Base-by-base conservation (phyloP, 2,797 vertebrate genomes). In the Lagocephalus sceleratus region DNA sequence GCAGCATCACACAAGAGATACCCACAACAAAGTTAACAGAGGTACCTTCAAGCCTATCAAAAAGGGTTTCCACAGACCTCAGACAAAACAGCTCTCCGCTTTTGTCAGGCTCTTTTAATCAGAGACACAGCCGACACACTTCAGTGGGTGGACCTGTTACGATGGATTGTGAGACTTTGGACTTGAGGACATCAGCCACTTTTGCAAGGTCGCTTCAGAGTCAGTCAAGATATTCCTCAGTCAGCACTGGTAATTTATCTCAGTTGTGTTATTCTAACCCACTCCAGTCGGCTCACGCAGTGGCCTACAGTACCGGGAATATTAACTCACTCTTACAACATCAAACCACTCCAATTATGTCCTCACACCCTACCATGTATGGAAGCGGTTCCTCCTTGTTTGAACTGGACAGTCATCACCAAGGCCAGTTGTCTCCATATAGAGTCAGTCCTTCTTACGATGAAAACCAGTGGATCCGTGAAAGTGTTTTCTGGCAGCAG, bases 381-480 rank as follows among this genome's bases (percentile, higher is more conserved):
- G 68, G 81, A 64, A 87, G 85, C 57, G 68, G 51, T 41, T 73
- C 81, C 2, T 85, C 82, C 20, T 68, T 87, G 39, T 66, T 69
- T 79, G 71, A 20, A 35, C 50, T 54, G 50, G 75, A 16, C 75
- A 71, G 40, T 61, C 12, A 44, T 47, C 71, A 63, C 52, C 67
- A 82, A 49, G 57, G 63, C 63, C 78, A 76, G 21, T 39, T 75
- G 20, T 76, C 77, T 14, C 69, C 76, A 16, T 86, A 82, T 74
- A 64, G 48, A 46, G 47, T 62, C 50, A 83, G 70, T 81, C 68
- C 81, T 6, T 84, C 75, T 12, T 85, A 84, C 60, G 85, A 87
- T 81, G 89, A 89, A 78, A 85, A 89, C 52, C 84, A 86, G 16
- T 91, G 88, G 89, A 90, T 90, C 15, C 78, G 74, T 60, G 81